Percentiles rank a stretch among this genome's conserved stretches.
Evolutionary conservation across 2,888 invertebrate genomes (phyloP).

Genomic region (Calliphora vomitoria): DNA sequence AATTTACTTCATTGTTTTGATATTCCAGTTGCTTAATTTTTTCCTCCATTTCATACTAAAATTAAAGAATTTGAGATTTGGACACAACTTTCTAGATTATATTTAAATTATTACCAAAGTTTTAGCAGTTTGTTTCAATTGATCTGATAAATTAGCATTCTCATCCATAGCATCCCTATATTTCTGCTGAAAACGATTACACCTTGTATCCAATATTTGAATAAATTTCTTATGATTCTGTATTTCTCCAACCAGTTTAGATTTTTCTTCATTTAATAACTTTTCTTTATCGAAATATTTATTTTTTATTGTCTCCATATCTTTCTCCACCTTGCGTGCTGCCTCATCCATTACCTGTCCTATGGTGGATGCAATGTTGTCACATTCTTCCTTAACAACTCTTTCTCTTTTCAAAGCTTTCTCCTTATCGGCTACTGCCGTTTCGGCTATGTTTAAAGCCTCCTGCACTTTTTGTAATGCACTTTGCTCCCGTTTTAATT

Average conservation of each 20-base stretch:
- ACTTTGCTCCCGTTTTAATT: constrained; percentile 85
- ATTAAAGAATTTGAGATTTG: constrained; percentile 15
- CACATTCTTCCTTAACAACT: constrained; percentile 86
- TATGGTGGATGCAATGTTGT: constrained; percentile 85
- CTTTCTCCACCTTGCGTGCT: constrained; percentile 86
- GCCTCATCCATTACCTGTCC: constrained; percentile 86
- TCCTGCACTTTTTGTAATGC: constrained; percentile 86
- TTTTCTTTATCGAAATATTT: constrained; percentile 87
- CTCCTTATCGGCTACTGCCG: constrained; percentile 86
- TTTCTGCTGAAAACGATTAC: constrained; percentile 78
- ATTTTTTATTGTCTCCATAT: constrained; percentile 86
- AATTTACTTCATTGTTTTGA: constrained; percentile 87
- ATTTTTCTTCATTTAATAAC: constrained; percentile 84
- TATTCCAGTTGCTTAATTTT: constrained; percentile 87
- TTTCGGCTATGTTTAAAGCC: constrained; percentile 86
- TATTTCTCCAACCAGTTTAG: constrained; percentile 80
- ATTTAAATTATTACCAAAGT: constrained; percentile 75
- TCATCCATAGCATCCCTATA: constrained; percentile 78
- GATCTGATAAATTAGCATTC: constrained; percentile 78
- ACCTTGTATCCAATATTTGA: constrained; percentile 82
- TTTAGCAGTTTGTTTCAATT: constrained; percentile 80
- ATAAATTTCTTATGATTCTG: constrained; percentile 76
- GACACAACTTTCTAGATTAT: background rate
- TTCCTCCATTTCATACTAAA: constrained; percentile 86
- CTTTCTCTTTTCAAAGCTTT: constrained; percentile 85